Evolutionary conservation across 2,888 invertebrate species (phyloP).

Genomic region (Polydrusus cervinus): DNA sequence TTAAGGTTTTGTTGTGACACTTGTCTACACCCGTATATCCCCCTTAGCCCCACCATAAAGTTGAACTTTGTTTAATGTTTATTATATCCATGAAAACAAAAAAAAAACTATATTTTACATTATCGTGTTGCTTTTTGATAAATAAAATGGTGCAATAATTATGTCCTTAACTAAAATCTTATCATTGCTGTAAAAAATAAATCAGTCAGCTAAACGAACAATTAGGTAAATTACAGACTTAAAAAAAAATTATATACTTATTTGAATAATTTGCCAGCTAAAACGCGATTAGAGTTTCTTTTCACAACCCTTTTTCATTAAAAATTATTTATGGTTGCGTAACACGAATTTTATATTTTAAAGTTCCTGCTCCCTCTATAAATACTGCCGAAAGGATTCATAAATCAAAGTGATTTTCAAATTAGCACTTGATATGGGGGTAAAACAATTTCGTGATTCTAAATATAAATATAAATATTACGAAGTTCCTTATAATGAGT

Average conservation of each 20-base stretch:
- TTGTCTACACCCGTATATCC: too few relatives aligned
- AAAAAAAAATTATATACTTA: conserved; percentile 14
- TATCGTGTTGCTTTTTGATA: too few relatives aligned
- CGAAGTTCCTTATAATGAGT: not conserved
- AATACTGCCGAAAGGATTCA: conserved; percentile 4
- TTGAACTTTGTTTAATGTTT: too few relatives aligned
- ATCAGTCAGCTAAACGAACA: conserved; percentile 7
- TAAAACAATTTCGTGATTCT: conserved; percentile 2
- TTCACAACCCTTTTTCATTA: conserved; percentile 28
- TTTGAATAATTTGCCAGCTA: conserved; percentile 25
- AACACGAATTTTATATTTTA: conserved; percentile 27
- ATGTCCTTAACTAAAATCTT: not conserved
- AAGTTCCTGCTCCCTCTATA: conserved; percentile 24
- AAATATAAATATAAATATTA: conserved; percentile 8
- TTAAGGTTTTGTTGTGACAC: too few relatives aligned
- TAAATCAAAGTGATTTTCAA: conserved; percentile 25
- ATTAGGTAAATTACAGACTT: conserved; percentile 15
- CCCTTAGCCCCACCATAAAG: too few relatives aligned
- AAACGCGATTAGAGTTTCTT: conserved; percentile 22
- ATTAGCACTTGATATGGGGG: conserved; percentile 8
- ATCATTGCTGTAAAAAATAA: not conserved
- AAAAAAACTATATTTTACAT: too few relatives aligned
- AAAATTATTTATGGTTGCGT: conserved; percentile 24
- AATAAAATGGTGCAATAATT: too few relatives aligned
- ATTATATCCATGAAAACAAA: too few relatives aligned